A percentile compares a stretch with the other conserved stretches of the same genome.
Evolutionary conservation across 2,888 invertebrate species (phyloP).

Genomic region (Lasioglossum pauxillum): DNA sequence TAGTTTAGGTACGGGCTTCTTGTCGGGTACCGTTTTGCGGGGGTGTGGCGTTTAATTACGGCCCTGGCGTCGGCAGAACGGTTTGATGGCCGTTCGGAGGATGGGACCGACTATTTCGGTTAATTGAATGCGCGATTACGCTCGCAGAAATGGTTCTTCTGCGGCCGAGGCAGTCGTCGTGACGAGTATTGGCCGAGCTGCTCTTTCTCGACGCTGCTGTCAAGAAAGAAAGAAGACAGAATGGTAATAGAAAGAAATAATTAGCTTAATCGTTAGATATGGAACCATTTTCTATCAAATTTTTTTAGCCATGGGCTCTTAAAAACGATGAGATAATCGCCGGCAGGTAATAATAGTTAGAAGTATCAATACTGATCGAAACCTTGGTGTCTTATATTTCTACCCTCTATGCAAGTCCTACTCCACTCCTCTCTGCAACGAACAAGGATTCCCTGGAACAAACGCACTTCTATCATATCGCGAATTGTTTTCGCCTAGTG

Average conservation of each 20-base stretch:
- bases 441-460: not conserved
- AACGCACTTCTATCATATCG: not conserved
- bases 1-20: conserved; percentile 1
- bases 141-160: not conserved
- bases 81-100: not conserved
- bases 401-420: not conserved
- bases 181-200: not conserved
- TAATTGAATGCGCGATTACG: conserved; percentile 10
- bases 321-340: not conserved
- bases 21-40: conserved; percentile 15
- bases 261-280: too few species aligned
- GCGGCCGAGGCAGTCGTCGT: not conserved
- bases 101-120: conserved; percentile 20
- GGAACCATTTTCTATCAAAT: not conserved
- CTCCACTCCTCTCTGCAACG: not conserved
- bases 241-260: not conserved
- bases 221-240: not conserved
- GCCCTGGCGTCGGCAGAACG: not conserved
- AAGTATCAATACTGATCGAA: not conserved
- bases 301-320: not conserved
- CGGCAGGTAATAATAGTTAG: not conserved
- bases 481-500: not conserved
- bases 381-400: not conserved
- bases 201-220: not conserved
- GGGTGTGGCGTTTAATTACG: conserved; percentile 30